Percentiles rank a stretch among this genome's conserved stretches.
phyloP scores from a whole-genome alignment of 2,888 invertebrate genomes.

The Megaustenia siamemsis region DNA sequence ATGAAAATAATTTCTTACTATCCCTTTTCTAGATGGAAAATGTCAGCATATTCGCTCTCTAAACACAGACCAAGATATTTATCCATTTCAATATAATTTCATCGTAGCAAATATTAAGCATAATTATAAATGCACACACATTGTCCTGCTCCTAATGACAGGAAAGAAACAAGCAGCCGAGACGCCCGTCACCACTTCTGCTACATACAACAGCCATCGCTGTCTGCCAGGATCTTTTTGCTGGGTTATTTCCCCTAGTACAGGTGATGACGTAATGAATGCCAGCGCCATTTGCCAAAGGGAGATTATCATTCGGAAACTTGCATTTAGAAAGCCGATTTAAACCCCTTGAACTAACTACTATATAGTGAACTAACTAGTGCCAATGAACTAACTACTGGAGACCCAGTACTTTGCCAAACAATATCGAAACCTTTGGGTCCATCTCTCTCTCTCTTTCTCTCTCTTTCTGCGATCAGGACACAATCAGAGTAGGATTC shows the following conservation, averaged over 20 bases:
- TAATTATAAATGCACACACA: background rate
- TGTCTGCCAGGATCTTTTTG: background rate
- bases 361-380: too few relatives aligned
- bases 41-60: background rate
- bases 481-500: too few relatives aligned
- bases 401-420: too few relatives aligned
- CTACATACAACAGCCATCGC: background rate
- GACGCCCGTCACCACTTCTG: background rate
- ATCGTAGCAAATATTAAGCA: constrained; percentile 2
- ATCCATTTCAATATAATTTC: constrained; percentile 3
- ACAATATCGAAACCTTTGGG: too few relatives aligned
- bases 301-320: constrained; percentile 46
- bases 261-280: constrained; percentile 59
- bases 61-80: background rate
- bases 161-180: background rate
- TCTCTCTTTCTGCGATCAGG: too few relatives aligned
- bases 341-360: too few relatives aligned
- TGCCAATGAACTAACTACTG: too few relatives aligned
- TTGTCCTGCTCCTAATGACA: background rate
- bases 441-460: too few relatives aligned
- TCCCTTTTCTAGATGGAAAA: constrained; percentile 15
- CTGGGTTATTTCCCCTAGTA: constrained; percentile 53
- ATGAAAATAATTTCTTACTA: too few relatives aligned
- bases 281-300: constrained; percentile 22
- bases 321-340: too few relatives aligned